These are phyloP conservation scores for Pipistrellus pipistrellus DNA, from an alignment of 2,797 vertebrate genomes.

Conservation along the genomic window DNA sequence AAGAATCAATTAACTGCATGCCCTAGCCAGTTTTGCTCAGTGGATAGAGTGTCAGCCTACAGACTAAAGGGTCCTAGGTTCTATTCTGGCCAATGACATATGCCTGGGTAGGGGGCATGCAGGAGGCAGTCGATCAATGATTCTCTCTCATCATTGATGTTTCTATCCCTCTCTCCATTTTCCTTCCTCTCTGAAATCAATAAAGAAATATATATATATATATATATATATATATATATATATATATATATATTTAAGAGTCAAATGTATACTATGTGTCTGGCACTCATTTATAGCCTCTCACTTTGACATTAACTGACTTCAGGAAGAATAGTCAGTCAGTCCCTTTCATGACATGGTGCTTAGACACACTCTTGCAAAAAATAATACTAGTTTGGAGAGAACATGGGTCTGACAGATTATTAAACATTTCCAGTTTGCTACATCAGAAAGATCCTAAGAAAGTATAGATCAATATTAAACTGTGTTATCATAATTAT, in stretches of 20 bases:
- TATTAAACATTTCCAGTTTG: neutral
- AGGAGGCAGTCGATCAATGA: no score
- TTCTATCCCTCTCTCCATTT: no score
- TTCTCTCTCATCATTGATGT: no score
- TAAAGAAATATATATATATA: no score
- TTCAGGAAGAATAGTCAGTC: neutral
- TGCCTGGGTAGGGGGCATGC: no score
- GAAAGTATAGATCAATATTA: neutral
- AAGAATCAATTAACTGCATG: neutral
- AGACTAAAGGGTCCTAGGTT: no score
- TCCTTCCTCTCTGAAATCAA: no score
- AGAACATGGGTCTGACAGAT: neutral
- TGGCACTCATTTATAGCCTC: neutral
- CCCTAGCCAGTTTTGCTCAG: no score
- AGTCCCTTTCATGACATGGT: neutral
- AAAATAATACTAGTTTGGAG: neutral
- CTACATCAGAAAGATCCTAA: neutral
- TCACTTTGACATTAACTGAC: neutral
- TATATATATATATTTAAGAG: no score
- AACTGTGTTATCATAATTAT: neutral
- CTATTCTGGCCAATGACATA: no score
- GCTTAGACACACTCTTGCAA: neutral
- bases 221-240: no score
- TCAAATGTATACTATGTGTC: neutral
- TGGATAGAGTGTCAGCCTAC: no score